phyloP scores from a whole-genome alignment of 1,140 invertebrate genomes.

The Daktulosphaira vitifoliae region DNA sequence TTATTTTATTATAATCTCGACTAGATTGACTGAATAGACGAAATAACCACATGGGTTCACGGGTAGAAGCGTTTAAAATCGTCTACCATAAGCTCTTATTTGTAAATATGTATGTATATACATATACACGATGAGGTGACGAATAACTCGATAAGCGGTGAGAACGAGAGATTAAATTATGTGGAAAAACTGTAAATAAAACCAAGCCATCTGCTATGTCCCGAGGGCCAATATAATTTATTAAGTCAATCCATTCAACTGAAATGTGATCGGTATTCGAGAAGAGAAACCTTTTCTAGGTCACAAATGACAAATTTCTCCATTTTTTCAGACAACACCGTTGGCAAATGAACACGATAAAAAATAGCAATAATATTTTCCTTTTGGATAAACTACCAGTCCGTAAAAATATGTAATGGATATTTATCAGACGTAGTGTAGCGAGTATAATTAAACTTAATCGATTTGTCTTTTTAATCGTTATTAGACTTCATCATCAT shows the following conservation, averaged over 20 bases:
- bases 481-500: no score
- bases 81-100: no score
- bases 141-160: slow-evolving; percentile 13
- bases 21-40: no score
- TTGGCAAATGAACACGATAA: no score
- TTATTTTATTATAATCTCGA: no score
- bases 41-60: no score
- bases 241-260: slow-evolving; percentile 24
- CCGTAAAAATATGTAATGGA: slow-evolving; percentile 8
- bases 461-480: no score
- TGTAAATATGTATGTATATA: no score
- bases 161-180: slow-evolving; percentile 23
- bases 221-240: slow-evolving; percentile 20
- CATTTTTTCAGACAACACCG: slow-evolving; percentile 21
- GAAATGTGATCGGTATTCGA: slow-evolving; percentile 22
- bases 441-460: no score
- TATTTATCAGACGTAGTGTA: neutral
- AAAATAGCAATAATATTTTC: slow-evolving; percentile 19
- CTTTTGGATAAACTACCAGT: slow-evolving; percentile 6
- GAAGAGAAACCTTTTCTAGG: slow-evolving; percentile 20
- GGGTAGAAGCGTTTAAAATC: no score
- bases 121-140: slow-evolving; percentile 22
- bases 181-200: slow-evolving; percentile 31
- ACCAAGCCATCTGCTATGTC: slow-evolving; percentile 8
- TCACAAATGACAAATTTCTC: slow-evolving; percentile 29